phyloP scores from a whole-genome alignment of 2,113 vertebrate genomes.

The Chaetodon auriga region DNA sequence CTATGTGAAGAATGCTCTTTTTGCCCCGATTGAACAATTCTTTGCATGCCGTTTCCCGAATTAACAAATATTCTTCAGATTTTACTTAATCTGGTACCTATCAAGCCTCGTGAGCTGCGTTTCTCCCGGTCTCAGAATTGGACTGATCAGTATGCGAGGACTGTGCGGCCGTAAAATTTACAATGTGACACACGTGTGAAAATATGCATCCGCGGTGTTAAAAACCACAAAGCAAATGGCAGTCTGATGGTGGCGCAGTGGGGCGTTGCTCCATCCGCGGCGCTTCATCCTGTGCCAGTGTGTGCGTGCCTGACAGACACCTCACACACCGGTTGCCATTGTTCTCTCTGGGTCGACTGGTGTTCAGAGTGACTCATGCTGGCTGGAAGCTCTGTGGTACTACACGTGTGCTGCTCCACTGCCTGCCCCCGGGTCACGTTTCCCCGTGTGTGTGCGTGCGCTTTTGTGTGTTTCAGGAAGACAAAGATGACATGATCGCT shows the following conservation, averaged over 20 bases:
- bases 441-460: conserved; percentile 36
- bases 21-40: neutral
- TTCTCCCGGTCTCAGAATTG: neutral
- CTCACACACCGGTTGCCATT: conserved; percentile 80
- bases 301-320: conserved; percentile 71
- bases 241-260: conserved; percentile 59
- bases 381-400: conserved; percentile 72
- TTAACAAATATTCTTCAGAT: neutral
- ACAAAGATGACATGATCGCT: conserved; percentile 38
- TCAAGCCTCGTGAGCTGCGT: neutral
- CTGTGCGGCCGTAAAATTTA: neutral
- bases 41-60: neutral
- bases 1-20: neutral
- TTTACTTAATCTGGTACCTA: neutral
- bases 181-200: conserved; percentile 32
- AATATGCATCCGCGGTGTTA: conserved; percentile 37
- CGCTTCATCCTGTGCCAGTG: conserved; percentile 67
- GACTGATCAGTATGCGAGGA: neutral
- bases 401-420: conserved; percentile 78
- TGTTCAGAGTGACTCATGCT: conserved; percentile 79
- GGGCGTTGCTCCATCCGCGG: conserved; percentile 54
- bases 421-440: conserved; percentile 79
- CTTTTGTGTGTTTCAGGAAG: conserved; percentile 41
- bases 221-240: conserved; percentile 50
- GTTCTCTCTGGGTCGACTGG: conserved; percentile 76